Evolutionary conservation across 2,888 invertebrate genomes (phyloP).

Genomic region (Caradrina clavipalpis): DNA sequence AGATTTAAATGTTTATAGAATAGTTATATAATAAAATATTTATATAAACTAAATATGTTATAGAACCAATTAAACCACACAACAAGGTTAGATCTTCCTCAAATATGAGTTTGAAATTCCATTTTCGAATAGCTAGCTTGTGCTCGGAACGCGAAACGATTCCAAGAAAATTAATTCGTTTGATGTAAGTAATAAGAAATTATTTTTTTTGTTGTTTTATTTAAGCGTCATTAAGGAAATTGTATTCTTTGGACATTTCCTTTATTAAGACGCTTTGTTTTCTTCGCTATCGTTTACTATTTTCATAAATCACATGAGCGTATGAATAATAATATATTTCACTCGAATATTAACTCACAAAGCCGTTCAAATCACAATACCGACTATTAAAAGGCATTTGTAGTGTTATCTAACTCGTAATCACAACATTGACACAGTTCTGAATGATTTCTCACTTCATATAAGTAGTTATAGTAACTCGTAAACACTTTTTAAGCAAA

Average conservation of each 20-base stretch:
- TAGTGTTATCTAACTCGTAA: slow-evolving; percentile 31
- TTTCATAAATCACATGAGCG: slow-evolving; percentile 10
- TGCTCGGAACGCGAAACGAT: slow-evolving; percentile 42
- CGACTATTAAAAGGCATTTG: slow-evolving; percentile 26
- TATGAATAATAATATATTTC: slow-evolving; percentile 19
- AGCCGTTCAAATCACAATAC: slow-evolving; percentile 18
- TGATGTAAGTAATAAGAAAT: slow-evolving; percentile 44
- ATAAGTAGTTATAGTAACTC: slow-evolving; percentile 74
- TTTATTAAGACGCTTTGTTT: slow-evolving; percentile 12
- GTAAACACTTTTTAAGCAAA: slow-evolving; percentile 82
- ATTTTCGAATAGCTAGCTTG: slow-evolving; percentile 60
- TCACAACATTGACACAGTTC: slow-evolving; percentile 26
- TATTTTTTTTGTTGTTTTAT: slow-evolving; percentile 42
- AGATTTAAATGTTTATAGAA: background rate
- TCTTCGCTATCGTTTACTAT: background rate
- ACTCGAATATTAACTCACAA: slow-evolving; percentile 17
- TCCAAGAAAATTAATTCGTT: slow-evolving; percentile 66
- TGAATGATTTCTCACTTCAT: slow-evolving; percentile 43
- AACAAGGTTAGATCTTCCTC: slow-evolving; percentile 69
- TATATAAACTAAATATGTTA: background rate
- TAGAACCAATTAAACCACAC: slow-evolving; percentile 28
- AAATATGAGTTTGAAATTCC: slow-evolving; percentile 71
- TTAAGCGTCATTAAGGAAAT: slow-evolving; percentile 41
- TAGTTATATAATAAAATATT: background rate
- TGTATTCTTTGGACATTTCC: slow-evolving; percentile 16